Conservation (phyloP, 2,113 vertebrate genomes). For the Pangasianodon gigas region DNA sequence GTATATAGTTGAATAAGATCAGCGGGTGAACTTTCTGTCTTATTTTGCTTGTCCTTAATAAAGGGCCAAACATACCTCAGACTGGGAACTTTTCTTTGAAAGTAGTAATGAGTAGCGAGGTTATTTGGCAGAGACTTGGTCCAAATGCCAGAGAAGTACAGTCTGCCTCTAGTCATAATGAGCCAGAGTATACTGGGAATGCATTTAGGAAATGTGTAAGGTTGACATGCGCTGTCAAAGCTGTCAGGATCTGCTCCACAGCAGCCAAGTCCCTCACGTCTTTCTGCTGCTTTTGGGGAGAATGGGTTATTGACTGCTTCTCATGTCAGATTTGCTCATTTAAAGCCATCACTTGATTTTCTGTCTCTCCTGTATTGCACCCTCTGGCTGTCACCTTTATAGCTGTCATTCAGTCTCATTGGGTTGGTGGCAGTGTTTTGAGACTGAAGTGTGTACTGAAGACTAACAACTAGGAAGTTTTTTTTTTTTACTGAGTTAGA, state of each 20-base stretch:
- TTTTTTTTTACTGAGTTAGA: background rate
- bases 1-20: too few species aligned
- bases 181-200: constrained; percentile 49
- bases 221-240: constrained; percentile 47
- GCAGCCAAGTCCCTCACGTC: constrained; percentile 35
- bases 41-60: background rate
- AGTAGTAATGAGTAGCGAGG: constrained; percentile 18
- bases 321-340: constrained; percentile 56
- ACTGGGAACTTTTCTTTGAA: background rate
- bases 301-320: constrained; percentile 51
- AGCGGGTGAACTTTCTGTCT: background rate
- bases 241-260: constrained; percentile 37
- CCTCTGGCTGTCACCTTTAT: constrained; percentile 36
- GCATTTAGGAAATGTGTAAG: constrained; percentile 30
- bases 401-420: constrained; percentile 38
- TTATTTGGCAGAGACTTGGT: constrained; percentile 51
- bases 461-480: background rate
- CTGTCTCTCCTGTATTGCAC: constrained; percentile 28
- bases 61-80: background rate
- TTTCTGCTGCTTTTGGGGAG: constrained; percentile 35
- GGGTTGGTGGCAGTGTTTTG: constrained; percentile 25
- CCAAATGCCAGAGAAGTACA: constrained; percentile 54
- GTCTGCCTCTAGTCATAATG: constrained; percentile 54
- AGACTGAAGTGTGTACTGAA: constrained; percentile 26
- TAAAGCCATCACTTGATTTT: constrained; percentile 44